Percentiles rank a stretch among this genome's conserved stretches.
Evolutionary conservation across 92 coral and sea anemone species (phyloP).

Genomic region (Parazoanthus darwini): DNA sequence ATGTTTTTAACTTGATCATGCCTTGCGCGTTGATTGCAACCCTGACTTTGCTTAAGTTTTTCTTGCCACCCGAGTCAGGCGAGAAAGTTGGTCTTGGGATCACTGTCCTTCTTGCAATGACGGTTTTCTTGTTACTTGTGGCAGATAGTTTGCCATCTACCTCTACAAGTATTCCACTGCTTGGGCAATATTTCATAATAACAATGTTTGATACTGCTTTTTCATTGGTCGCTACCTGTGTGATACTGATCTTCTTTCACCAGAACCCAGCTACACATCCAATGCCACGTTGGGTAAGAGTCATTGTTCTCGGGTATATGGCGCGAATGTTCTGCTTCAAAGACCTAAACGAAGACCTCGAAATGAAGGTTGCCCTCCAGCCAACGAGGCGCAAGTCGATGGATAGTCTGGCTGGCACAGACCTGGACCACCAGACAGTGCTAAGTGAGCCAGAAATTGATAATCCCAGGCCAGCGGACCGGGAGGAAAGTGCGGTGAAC

Average conservation of each 20-base stretch:
- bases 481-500: constrained; percentile 63
- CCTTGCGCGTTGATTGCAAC: constrained; percentile 92
- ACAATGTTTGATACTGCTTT: constrained; percentile 91
- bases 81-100: constrained; percentile 93
- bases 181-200: constrained; percentile 84
- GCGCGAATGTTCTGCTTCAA: constrained; percentile 80
- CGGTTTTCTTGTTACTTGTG: constrained; percentile 86
- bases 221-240: constrained; percentile 85
- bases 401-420: constrained; percentile 53
- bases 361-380: constrained; percentile 59
- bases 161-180: constrained; percentile 80
- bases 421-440: constrained; percentile 49
- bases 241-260: constrained; percentile 80
- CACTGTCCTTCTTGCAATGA: constrained; percentile 94
- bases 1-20: constrained; percentile 85
- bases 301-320: constrained; percentile 84
- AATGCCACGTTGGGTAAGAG: constrained; percentile 89
- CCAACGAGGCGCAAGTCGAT: constrained; percentile 64
- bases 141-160: constrained; percentile 93
- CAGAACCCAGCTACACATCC: constrained; percentile 87
- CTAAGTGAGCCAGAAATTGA: constrained; percentile 52
- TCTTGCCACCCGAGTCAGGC: constrained; percentile 93
- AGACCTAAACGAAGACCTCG: constrained; percentile 64
- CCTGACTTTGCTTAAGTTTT: constrained; percentile 73
- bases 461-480: constrained; percentile 38